Evolutionary conservation across 2,888 invertebrate genomes (phyloP), one percentile per base, ranked within the genome.

Genomic region (Caenorhabditis sp.): DNA sequence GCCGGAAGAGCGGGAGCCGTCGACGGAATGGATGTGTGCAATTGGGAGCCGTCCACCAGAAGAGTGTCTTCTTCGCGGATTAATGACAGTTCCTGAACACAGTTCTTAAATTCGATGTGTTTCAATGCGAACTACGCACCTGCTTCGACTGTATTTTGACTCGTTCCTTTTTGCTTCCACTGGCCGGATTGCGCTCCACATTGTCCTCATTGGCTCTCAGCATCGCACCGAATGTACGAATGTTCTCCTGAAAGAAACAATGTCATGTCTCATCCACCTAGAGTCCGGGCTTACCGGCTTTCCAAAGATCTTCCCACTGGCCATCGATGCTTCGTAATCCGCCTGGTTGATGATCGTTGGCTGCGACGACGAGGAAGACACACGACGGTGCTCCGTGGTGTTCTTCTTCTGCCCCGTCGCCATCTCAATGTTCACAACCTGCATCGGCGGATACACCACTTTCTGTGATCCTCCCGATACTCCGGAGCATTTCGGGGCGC

Each of bases 371-470:
- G n/a, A n/a, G n/a, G n/a, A n/a, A n/a, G n/a, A n/a, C n/a, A n/a
- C n/a, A n/a, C 35, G 46, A 24, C 37, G 30, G 9, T 26, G 32
- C 24, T 4, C 11, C 22, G 1, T 32, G 32, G 32, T 17, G 13
- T 45, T n/a, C 41, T 66, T 66, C 43, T 61, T 62, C 27, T 61
- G 56, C 1, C 75, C 62, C 11, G 75, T 77, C 13, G 77, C 77
- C 72, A 66, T 66, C 45, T 77, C 77, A 26, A 77, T 77, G 37
- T 72, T 77, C 9, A 77, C 66, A 11, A 77, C 77, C 26, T 77
- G 77, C 77, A 77, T 77, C 22, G 72, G 50, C 24, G 72, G 77
- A 43, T 72, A 77, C 13, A 72, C 50, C 5, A 43, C 30, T 39
- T 66, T 77, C 2, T n/a, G n/a, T n/a, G n/a, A n/a, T n/a, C n/a